phyloP scores from a whole-genome alignment of 2,113 vertebrate genomes.

The Turdus rufiventris region DNA sequence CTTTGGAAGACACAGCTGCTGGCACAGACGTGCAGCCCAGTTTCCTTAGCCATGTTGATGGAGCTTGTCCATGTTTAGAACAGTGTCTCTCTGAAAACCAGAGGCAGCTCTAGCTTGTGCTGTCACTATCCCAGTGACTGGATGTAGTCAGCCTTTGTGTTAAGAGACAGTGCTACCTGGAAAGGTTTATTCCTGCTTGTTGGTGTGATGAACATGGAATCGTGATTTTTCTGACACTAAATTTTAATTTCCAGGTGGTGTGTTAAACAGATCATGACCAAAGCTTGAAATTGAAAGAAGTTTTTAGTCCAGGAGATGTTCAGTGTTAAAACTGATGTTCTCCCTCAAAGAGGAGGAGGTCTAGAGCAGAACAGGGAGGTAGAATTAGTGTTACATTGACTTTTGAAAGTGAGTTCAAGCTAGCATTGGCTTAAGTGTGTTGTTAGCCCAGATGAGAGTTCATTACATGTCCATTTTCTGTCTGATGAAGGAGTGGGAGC shows the following conservation, averaged over 20 bases:
- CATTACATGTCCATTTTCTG: accelerated
- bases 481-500: neutral
- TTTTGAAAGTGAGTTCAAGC: neutral
- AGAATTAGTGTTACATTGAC: neutral
- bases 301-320: neutral
- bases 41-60: neutral
- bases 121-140: neutral
- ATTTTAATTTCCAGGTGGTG: neutral
- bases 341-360: neutral
- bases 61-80: neutral
- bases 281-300: neutral
- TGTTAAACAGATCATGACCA: neutral
- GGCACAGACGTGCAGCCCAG: neutral
- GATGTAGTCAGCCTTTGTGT: neutral
- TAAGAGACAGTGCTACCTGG: neutral
- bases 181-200: neutral
- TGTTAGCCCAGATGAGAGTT: neutral
- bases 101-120: neutral
- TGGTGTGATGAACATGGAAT: neutral
- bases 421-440: neutral
- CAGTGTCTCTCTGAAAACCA: neutral
- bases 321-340: neutral
- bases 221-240: neutral
- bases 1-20: neutral
- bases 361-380: neutral